phyloP scores from a whole-genome alignment of 2,113 vertebrate genomes.

The Charadrius vociferus region DNA sequence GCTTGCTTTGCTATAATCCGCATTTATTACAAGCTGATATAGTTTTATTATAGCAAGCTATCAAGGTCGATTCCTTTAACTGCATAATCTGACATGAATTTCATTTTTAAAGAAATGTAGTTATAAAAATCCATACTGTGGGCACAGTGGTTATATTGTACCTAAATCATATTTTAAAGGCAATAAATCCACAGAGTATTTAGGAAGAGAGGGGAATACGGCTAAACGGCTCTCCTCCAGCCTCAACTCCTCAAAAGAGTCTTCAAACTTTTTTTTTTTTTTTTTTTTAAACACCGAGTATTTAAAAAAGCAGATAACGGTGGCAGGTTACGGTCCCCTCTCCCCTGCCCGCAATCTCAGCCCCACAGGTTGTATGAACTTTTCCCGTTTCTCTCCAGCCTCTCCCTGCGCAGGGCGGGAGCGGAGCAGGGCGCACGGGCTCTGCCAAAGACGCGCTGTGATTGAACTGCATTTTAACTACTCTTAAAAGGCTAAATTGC shows the following conservation, averaged over 20 bases:
- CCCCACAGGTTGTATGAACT: neutral
- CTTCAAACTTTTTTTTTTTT: constrained; percentile 16
- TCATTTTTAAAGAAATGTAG: constrained; percentile 69
- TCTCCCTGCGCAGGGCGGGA: neutral
- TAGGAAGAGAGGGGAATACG: neutral
- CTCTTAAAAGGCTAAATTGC: neutral
- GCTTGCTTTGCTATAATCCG: constrained; percentile 87
- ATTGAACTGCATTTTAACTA: neutral
- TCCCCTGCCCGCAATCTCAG: neutral
- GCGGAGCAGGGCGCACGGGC: neutral
- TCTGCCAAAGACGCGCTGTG: neutral
- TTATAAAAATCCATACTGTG: constrained; percentile 67
- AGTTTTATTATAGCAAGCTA: constrained; percentile 73
- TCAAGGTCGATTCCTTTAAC: constrained; percentile 73
- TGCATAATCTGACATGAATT: constrained; percentile 71
- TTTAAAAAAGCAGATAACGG: neutral
- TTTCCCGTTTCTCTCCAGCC: neutral
- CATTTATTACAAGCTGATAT: constrained; percentile 84
- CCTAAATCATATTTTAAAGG: constrained; percentile 59
- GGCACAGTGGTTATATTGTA: constrained; percentile 49
- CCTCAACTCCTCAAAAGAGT: neutral
- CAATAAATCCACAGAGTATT: constrained; percentile 48
- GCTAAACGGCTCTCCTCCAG: neutral
- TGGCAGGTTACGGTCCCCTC: neutral
- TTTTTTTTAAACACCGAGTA: neutral